Evolutionary conservation across 2,888 invertebrate species (phyloP), one percentile per base, ranked within the genome.

Genomic region (Drosophila fulvimacula): DNA sequence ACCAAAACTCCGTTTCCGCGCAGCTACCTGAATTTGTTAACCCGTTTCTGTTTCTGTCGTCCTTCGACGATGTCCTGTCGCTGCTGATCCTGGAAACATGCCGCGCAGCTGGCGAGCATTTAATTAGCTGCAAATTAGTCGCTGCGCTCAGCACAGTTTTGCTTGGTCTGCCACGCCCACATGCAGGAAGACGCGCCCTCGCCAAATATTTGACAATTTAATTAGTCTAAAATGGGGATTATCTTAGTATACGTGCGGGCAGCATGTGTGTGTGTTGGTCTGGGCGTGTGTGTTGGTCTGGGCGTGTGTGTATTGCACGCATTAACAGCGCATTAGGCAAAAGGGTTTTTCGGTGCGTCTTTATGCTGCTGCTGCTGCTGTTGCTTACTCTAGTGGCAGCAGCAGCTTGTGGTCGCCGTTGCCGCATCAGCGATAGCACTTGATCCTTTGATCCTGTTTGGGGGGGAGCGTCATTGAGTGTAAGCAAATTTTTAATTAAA

Each of bases 121-220:
- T 81, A 79, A 79, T 78, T 69, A 74, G 79, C 75, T 81, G 80
- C 56, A 74, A 70, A 70, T 75, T 76, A 63, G 70, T 59, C 48
- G 64, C 38, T 53, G 19, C 34, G 42, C 36, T 46, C 27, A 49
- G 13, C 42, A 57, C 46, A 64, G 42, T 62, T 76, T 64, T 39
- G 36, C 39, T 44, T 60, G n/a, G n/a, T 6, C 46, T 11, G 57
- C 74, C 77, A 61, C 71, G 75, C 69, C 72, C 59, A 57, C 44
- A 3, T 4, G 44, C 57, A 58, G 36, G 49, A 44, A 51, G 42
- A 46, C 69, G 53, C 57, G 56, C 62, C 59, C 60, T 56, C 36
- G 38, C 19, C 51, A 91, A 92, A 91, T 91, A 91, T 91, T 92
- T 91, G 91, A 87, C 91, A 91, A 90, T 91, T 90, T 90, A 91